Evolutionary conservation across 2,888 invertebrate genomes (phyloP).

Genomic region (Mythimna loreyi): DNA sequence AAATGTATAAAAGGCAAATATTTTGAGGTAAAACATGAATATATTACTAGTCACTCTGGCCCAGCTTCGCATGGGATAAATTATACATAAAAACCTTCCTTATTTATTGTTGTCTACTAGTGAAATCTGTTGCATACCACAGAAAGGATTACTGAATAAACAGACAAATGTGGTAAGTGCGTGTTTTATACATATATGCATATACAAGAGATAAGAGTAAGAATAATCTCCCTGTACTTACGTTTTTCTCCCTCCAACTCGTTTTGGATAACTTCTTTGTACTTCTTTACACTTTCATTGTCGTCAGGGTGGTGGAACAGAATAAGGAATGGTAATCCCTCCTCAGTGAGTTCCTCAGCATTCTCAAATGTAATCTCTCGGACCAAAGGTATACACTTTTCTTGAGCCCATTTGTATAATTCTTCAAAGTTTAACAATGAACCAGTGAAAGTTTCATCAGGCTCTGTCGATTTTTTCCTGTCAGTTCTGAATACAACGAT

Average conservation of each 20-base stretch:
- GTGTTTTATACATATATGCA: neutral
- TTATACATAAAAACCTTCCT: too few relatives aligned
- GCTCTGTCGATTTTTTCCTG: constrained; percentile 94
- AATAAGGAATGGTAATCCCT: constrained; percentile 99
- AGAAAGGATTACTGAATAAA: neutral
- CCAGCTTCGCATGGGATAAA: too few relatives aligned
- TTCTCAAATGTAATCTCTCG: constrained; percentile 99
- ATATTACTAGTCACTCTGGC: too few relatives aligned
- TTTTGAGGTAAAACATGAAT: neutral
- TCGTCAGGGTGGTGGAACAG: constrained; percentile 97
- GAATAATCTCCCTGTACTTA: constrained; percentile 87
- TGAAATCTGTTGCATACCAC: neutral
- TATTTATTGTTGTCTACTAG: too few relatives aligned
- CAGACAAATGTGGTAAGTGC: neutral
- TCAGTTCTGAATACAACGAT: constrained; percentile 96
- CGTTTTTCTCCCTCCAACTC: constrained; percentile 97
- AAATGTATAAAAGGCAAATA: neutral
- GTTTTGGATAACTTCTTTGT: constrained; percentile 94
- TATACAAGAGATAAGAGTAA: neutral
- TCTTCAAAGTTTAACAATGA: constrained; percentile 95
- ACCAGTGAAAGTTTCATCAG: constrained; percentile 96
- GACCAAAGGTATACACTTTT: constrained; percentile 98
- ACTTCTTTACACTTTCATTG: constrained; percentile 95
- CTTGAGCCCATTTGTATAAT: constrained; percentile 96
- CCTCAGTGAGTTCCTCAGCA: constrained; percentile 99